Conservation (phyloP, 2,888 invertebrate genomes). For the Melieria crassipennis region DNA sequence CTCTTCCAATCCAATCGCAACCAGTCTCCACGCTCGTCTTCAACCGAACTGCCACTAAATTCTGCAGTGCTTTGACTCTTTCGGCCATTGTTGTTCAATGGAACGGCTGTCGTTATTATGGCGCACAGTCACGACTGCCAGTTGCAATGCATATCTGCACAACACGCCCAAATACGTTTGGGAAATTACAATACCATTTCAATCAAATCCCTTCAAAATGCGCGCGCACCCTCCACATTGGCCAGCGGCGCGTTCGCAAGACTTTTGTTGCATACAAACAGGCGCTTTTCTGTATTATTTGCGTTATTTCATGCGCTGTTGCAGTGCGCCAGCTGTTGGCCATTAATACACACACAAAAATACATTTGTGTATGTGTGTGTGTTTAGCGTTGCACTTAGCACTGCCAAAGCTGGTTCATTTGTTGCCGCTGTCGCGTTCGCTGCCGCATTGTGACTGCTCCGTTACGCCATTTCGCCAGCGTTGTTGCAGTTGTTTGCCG, state of each 20-base stretch:
- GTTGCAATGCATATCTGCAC: slow-evolving; percentile 16
- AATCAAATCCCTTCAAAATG: slow-evolving; percentile 56
- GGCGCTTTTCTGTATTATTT: too few relatives aligned
- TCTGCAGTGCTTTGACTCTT: too few relatives aligned
- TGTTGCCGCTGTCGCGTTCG: slow-evolving; percentile 27
- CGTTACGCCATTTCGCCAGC: slow-evolving; percentile 10
- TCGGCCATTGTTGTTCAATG: too few relatives aligned
- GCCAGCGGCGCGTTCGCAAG: too few relatives aligned
- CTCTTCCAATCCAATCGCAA: too few relatives aligned
- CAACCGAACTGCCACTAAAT: too few relatives aligned
- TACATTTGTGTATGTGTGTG: not conserved
- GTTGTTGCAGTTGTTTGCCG: slow-evolving; percentile 15
- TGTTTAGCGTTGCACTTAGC: slow-evolving; percentile 5
- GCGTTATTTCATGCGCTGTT: too few relatives aligned
- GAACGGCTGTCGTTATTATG: too few relatives aligned
- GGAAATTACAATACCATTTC: slow-evolving; percentile 64
- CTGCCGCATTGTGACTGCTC: slow-evolving; percentile 14
- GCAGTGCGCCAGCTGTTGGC: too few relatives aligned
- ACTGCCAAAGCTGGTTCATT: slow-evolving; percentile 22
- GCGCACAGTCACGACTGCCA: not conserved
- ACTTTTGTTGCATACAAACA: too few relatives aligned
- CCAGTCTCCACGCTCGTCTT: too few relatives aligned
- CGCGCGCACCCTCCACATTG: not conserved
- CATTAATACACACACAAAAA: too few relatives aligned
- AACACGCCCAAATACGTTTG: slow-evolving; percentile 55